Evolutionary conservation across 1,140 invertebrate species (phyloP), one percentile per base, ranked within the genome.

Genomic region (Phocides pigmalion): DNA sequence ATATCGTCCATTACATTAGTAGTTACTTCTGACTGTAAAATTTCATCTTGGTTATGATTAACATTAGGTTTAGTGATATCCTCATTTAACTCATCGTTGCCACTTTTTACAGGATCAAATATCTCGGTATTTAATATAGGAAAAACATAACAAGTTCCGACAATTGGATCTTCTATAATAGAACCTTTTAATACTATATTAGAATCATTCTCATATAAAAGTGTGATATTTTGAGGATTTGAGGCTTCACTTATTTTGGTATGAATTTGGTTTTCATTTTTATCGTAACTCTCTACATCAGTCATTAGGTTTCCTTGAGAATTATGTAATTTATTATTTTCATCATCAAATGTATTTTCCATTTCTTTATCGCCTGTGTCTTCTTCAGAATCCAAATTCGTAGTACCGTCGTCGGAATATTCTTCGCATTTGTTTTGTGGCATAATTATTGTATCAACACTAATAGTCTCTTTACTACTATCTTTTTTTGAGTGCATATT

Each of bases 131-230:
- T 71, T 54, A 68, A 42, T 19, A 85, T 62, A n/a, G 81, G 79
- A 68, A 87, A 83, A 5, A 83, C 70, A 50, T 84, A 85, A 72
- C 82, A 83, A 12, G 76, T 83, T 17, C 82, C 84, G 3, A 80
- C 68, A 42, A 74, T 62, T 12, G 81, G 76, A 66, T 84, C 76
- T 69, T 79, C 70, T 66, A 79, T 81, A 22, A 79, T 74, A 44
- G 79, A 75, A 12, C 84, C 84, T 66, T 81, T 81, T 61, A 80
- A 72, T 53, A 81, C 61, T 22, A 82, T 25, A 44, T 66, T 66
- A 17, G 73, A 71, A 67, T 76, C 66, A 56, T 72, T 64, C 56
- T 81, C 75, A 59, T 75, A 77, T 15, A 81, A 15, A 46, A 80
- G 68, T 16, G 73, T 79, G 2, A 80, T 67, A 68, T 77, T 76